Conservation (phyloP, 2,113 vertebrate genomes). For the Spheniscus mendiculus region DNA sequence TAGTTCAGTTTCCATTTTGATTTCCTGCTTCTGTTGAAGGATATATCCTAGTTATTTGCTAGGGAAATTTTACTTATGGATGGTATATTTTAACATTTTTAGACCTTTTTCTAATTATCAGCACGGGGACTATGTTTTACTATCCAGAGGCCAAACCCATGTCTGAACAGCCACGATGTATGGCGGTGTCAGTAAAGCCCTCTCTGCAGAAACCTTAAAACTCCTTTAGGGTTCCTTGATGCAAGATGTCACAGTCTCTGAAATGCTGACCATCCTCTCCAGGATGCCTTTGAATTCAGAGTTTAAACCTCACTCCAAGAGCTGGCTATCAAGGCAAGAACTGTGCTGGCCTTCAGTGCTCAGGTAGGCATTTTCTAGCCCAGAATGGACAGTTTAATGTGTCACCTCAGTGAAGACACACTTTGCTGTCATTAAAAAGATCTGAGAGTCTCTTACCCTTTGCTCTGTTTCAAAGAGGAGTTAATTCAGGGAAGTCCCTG, state of each 20-base stretch:
- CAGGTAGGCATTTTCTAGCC: neutral
- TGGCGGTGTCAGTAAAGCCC: accelerated
- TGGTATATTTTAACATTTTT: neutral
- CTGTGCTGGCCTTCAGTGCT: neutral
- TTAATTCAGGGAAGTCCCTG: neutral
- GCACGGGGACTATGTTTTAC: neutral
- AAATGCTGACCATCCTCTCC: neutral
- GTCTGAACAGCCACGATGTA: accelerated
- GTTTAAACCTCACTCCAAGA: neutral
- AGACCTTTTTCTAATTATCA: neutral
- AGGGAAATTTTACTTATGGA: neutral
- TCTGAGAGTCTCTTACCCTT: neutral
- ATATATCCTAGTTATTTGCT: neutral
- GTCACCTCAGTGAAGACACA: neutral
- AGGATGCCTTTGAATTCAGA: neutral
- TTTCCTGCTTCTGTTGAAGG: neutral
- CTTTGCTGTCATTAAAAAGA: neutral
- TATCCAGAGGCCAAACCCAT: neutral
- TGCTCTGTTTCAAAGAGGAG: neutral
- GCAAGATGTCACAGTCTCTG: neutral
- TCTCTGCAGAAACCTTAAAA: neutral
- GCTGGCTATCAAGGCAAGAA: neutral
- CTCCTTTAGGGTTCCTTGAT: neutral
- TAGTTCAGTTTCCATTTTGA: neutral
- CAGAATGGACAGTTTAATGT: neutral